Evolutionary conservation across 2,888 invertebrate species (phyloP).

Genomic region (Andrena hattorfiana): DNA sequence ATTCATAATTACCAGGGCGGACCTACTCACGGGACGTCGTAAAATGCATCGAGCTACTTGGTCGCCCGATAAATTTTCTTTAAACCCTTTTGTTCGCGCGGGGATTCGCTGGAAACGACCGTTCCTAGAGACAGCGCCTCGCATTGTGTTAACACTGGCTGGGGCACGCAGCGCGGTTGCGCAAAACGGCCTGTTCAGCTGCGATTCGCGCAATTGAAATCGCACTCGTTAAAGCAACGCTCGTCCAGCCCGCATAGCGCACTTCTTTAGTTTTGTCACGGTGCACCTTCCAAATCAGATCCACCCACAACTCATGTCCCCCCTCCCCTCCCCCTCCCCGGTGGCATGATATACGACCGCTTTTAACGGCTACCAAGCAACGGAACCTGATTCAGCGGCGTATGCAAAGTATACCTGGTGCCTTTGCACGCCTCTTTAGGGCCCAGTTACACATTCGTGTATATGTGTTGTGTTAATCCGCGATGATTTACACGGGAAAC

Average conservation of each 20-base stretch:
- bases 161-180: constrained; percentile 18
- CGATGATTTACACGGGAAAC: constrained; percentile 60
- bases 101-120: not conserved
- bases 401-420: constrained; percentile 52
- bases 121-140: not conserved
- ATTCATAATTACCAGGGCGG: constrained; percentile 23
- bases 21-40: not conserved
- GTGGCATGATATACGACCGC: constrained; percentile 64
- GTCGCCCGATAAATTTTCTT: constrained; percentile 47
- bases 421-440: constrained; percentile 55
- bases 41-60: not conserved
- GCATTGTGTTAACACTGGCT: constrained; percentile 24
- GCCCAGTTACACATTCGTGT: constrained; percentile 46
- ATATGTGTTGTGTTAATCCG: constrained; percentile 58
- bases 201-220: constrained; percentile 44
- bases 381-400: constrained; percentile 53
- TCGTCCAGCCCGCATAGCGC: constrained; percentile 45
- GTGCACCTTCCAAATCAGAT: constrained; percentile 65
- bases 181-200: constrained; percentile 43
- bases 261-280: constrained; percentile 61
- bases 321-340: not conserved
- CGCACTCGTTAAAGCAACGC: constrained; percentile 47
- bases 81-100: constrained; percentile 33
- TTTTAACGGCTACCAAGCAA: constrained; percentile 64
- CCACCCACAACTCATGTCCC: constrained; percentile 67